Evolutionary conservation across 2,113 vertebrate species (phyloP).

Genomic region (Ondatra zibethicus): DNA sequence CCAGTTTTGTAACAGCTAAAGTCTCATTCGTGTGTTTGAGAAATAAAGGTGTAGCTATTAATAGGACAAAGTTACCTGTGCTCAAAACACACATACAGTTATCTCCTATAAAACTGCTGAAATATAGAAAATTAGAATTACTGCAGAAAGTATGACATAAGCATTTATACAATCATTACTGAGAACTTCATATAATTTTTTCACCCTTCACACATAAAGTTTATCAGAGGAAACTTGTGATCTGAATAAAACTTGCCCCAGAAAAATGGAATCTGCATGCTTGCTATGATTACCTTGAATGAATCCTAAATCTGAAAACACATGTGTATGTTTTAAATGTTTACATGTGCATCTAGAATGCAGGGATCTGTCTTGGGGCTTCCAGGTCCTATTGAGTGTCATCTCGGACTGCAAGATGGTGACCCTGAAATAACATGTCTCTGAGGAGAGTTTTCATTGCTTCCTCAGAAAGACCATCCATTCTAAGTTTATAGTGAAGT

Average conservation of each 20-base stretch:
- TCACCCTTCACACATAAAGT: neutral
- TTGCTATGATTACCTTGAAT: neutral
- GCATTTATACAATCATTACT: neutral
- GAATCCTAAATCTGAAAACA: constrained; percentile 54
- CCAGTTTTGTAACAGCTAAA: neutral
- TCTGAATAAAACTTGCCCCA: neutral
- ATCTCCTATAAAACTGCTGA: neutral
- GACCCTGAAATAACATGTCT: constrained; percentile 54
- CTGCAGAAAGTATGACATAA: neutral
- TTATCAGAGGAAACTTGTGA: neutral
- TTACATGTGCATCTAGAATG: neutral
- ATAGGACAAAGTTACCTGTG: constrained; percentile 25
- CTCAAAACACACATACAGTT: neutral
- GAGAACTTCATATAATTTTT: neutral
- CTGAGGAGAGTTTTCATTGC: constrained; percentile 75
- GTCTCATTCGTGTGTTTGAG: neutral
- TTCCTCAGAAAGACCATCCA: constrained; percentile 79
- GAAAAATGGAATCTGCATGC: constrained; percentile 3
- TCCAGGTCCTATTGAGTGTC: constrained; percentile 21
- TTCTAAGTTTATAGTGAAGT: constrained; percentile 81
- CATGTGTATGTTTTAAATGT: neutral
- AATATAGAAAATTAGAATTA: constrained; percentile 52
- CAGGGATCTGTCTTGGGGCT: constrained; percentile 10
- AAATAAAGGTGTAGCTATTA: constrained; percentile 29
- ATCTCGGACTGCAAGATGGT: constrained; percentile 57